phyloP scores from a whole-genome alignment of 2,888 invertebrate species.

The Lasioglossum calceatum region DNA sequence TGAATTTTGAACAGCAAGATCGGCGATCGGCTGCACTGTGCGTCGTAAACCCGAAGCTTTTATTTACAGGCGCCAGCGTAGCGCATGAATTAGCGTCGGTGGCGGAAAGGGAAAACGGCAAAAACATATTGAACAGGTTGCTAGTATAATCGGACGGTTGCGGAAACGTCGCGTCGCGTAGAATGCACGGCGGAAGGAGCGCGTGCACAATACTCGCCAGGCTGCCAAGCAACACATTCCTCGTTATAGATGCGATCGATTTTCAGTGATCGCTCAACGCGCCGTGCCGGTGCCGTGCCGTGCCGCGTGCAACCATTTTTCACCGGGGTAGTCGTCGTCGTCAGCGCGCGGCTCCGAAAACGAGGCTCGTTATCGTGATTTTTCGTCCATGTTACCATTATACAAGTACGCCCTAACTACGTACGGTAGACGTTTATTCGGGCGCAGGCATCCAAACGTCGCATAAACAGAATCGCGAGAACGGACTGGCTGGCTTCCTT shows the following conservation, averaged over 20 bases:
- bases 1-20: no score
- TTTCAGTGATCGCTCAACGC: conserved; percentile 39
- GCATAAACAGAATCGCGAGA: conserved; percentile 34
- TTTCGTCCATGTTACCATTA: conserved; percentile 66
- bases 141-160: background rate
- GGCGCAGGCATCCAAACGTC: background rate
- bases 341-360: conserved; percentile 47
- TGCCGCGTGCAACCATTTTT: conserved; percentile 55
- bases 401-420: conserved; percentile 48
- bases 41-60: background rate
- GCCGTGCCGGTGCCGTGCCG: background rate
- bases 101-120: background rate
- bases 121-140: background rate
- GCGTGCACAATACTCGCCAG: conserved; percentile 10
- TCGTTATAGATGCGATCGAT: conserved; percentile 65
- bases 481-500: background rate
- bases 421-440: conserved; percentile 12
- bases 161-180: conserved; percentile 10
- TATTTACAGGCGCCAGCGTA: background rate
- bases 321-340: conserved; percentile 52
- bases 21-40: no score
- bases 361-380: conserved; percentile 70
- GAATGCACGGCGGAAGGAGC: background rate
- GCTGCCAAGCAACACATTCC: conserved; percentile 29
- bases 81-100: background rate